Conservation (phyloP, 2,113 vertebrate species). For the Capreolus pygargus region DNA sequence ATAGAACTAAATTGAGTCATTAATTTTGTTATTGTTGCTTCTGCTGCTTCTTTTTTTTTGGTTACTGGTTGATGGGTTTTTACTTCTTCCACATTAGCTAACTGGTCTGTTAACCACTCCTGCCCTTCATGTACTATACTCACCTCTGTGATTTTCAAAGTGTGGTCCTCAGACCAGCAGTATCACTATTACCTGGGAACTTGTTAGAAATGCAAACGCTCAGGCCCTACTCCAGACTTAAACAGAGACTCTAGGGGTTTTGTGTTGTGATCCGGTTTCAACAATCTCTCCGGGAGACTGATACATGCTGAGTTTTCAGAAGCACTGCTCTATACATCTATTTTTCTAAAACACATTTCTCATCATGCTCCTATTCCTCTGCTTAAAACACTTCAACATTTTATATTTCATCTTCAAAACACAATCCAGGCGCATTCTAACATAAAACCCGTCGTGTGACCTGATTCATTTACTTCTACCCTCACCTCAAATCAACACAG, state of each 20-base stretch:
- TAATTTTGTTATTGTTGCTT: not conserved
- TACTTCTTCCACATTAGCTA: not conserved
- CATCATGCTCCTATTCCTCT: not conserved
- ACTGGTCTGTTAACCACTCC: not conserved
- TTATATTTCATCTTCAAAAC: not conserved
- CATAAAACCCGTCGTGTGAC: not conserved
- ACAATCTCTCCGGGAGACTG: not conserved
- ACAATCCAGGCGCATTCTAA: not conserved
- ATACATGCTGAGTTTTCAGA: not conserved
- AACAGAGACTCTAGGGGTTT: not conserved
- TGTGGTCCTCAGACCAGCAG: not conserved
- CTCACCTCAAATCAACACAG: not conserved
- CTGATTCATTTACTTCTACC: not conserved
- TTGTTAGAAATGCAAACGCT: not conserved
- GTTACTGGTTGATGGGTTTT: not conserved
- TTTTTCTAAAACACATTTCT: not conserved
- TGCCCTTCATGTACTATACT: not conserved
- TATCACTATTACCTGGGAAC: not conserved
- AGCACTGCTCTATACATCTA: not conserved
- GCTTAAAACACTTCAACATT: not conserved
- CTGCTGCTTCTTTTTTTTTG: not conserved
- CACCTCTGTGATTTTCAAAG: not conserved
- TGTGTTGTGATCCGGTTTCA: not conserved
- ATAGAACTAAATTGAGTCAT: not conserved
- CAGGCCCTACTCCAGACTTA: not conserved